Percentiles rank a stretch among this genome's conserved stretches.
These are phyloP conservation scores for Drosophila malerkotliana DNA, from an alignment of 1,140 invertebrate species.

Conservation along the genomic window DNA sequence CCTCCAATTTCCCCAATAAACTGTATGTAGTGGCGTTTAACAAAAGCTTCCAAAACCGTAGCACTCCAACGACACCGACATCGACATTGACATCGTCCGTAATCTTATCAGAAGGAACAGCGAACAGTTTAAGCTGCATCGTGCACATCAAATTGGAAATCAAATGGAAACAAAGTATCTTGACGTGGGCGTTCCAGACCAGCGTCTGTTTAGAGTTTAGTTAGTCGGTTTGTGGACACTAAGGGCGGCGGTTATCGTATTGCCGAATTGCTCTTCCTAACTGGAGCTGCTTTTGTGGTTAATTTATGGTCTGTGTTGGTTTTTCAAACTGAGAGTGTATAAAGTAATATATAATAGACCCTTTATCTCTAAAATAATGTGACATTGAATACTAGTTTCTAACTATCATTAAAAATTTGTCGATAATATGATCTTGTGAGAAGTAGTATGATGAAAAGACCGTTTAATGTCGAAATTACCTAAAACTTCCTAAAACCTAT, in stretches of 20 bases:
- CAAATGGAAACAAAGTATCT: constrained; percentile 41
- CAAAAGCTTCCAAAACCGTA: constrained; percentile 33
- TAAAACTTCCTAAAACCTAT: too few relatives aligned
- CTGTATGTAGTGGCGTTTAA: constrained; percentile 39
- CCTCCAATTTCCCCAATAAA: constrained; percentile 32
- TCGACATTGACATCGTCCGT: constrained; percentile 14
- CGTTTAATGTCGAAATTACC: too few relatives aligned
- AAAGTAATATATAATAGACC: neutral
- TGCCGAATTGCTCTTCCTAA: constrained; percentile 1
- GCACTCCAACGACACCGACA: constrained; percentile 7
- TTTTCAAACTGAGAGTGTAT: neutral
- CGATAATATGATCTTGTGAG: too few relatives aligned
- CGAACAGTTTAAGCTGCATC: constrained; percentile 78
- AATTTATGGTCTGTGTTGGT: constrained; percentile 15
- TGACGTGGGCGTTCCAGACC: constrained; percentile 36
- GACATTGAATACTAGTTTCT: neutral
- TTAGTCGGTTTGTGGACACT: constrained; percentile 59
- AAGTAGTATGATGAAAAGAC: too few relatives aligned
- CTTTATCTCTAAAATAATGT: neutral
- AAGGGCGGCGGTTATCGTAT: constrained; percentile 45
- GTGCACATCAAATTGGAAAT: constrained; percentile 62
- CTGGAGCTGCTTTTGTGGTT: neutral
- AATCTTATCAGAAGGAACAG: constrained; percentile 73
- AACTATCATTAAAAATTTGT: neutral
- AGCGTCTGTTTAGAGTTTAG: constrained; percentile 19